Evolutionary conservation across 2,888 invertebrate genomes (phyloP), one percentile per base, ranked within the genome.

Genomic region (Himalopsyche anomala): DNA sequence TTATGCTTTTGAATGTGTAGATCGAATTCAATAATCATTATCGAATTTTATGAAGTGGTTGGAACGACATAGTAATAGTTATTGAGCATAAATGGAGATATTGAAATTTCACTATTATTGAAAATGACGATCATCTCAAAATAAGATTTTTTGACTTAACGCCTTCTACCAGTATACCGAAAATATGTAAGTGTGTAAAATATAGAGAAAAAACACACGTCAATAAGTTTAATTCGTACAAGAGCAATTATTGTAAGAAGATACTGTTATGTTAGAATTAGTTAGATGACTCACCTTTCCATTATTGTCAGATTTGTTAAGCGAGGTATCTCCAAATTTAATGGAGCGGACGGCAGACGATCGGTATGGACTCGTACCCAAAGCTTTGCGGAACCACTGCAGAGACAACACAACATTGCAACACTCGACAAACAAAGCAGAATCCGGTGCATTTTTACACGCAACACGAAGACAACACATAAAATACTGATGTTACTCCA

Each of bases 281-380:
- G 55, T 56, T 40, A 54, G 74, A 74, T 74, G 36, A 3, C 74
- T 74, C 74, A 74, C 74, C 74, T 74, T 74, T 74, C 74, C 74
- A 5, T 74, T 74, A 74, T 74, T 74, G 74, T 74, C 74, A 74
- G 36, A 74, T 74, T 74, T 74, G 74, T 74, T 74, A 74, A 36
- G 74, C 74, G 74, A 36, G 38, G 74, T 38, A 69, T 87, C 88
- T n/a, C 83, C 93, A 86, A 93, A 93, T 90, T 91, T 92, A 87
- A 93, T 93, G 15, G 93, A 93, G 1, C 93, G 89, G 1, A 93
- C 93, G 0, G 93, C 93, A 0, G 93, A 93, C 38, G 87, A 84
- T 17, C 86, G 85, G 79, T 56, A 56, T 45, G 15, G 38, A 81
- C 69, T 84, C 40, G 87, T 85, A 42, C 83, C 83, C 40, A 82